Base-by-base conservation (phyloP, 2,113 vertebrate species). In the Formicarius rufipectus region DNA sequence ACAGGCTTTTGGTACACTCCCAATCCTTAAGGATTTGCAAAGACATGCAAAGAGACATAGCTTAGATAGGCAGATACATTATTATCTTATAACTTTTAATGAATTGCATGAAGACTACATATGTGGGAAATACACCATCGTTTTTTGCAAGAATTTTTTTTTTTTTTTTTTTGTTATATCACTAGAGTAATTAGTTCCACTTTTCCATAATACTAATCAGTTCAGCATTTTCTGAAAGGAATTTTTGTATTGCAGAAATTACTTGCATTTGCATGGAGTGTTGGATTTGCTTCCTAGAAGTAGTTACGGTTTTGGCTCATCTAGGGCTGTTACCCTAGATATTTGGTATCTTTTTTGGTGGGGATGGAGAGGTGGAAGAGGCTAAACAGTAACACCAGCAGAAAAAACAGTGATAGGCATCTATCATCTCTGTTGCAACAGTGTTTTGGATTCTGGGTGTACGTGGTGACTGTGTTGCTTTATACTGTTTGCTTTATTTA, bases 191-290 rank as follows among this genome's bases (percentile, higher is more conserved):
- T 88, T 93, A 78, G 59, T 88, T 95, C n/a, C 68, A 64, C 87
- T 97, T 94, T 84, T 84, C 42, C 33, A 7, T 62, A 88, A 59
- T 71, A 63, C 55, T 91, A 74, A 94, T 88, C 50, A 59, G 42
- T 91, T 88, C 79, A 86, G 63, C 11, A 8, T 94, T 95, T 93
- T 91, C 90, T 90, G 75, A 88, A 91, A 80, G 75, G 74, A 80
- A 42, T 63, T 95, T 66, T 72, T 80, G 59, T 94, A n/a, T 81
- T 74, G 56, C 63, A 94, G 52, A 88, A 95, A 93, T 88, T 73
- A 79, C 67, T 94, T 96, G 63, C 47, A 77, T 81, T 95, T 91
- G 76, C 53, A 60, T 27, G n/a, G 77, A 75, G 53, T 44, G 35
- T n/a, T 85, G 47, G 59, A 82, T 86, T 74, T 87, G 30, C 55